These are phyloP conservation scores for Corythornis cristatus DNA, from an alignment of 2,113 vertebrate genomes.

Conservation along the genomic window DNA sequence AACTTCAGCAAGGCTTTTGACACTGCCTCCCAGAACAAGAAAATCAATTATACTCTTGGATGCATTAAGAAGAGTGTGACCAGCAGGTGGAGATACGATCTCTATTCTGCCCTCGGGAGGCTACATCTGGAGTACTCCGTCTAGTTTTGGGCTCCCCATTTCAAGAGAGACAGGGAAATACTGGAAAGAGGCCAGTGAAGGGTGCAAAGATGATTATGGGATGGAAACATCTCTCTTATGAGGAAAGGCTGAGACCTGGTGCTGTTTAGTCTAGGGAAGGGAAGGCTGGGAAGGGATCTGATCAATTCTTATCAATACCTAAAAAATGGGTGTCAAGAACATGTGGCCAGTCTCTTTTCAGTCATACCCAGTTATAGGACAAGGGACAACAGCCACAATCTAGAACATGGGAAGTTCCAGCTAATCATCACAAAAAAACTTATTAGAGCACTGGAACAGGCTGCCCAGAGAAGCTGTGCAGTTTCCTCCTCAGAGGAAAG, in stretches of 20 bases:
- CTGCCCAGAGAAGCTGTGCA: neutral
- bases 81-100: neutral
- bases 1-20: neutral
- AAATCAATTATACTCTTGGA: neutral
- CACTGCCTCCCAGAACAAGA: neutral
- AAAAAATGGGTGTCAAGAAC: neutral
- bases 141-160: neutral
- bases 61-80: neutral
- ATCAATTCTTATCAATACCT: neutral
- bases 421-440: neutral
- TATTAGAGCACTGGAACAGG: neutral
- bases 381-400: no score
- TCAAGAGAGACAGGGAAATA: neutral
- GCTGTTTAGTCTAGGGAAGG: neutral
- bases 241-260: neutral
- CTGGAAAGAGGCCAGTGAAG: neutral
- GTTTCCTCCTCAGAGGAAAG: neutral
- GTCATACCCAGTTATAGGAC: neutral
- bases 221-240: neutral
- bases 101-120: neutral
- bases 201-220: neutral
- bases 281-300: neutral
- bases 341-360: neutral
- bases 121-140: neutral
- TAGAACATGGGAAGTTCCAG: no score